These are phyloP conservation scores for Caretta caretta DNA, from an alignment of 2,113 vertebrate species.

Conservation along the genomic window DNA sequence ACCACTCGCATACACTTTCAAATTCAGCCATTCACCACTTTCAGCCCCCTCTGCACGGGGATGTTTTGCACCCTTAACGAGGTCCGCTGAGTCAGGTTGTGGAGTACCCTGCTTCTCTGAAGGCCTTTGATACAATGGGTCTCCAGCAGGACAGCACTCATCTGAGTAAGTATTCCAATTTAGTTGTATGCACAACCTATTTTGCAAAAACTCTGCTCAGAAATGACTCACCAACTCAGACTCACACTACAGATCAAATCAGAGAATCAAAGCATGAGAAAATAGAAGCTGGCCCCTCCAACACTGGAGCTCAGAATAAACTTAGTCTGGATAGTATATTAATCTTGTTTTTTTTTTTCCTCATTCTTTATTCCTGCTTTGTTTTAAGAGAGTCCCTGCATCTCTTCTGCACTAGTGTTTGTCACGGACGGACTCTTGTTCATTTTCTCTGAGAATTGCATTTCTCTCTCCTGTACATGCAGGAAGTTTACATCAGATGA, in stretches of 20 bases:
- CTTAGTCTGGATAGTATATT: not conserved
- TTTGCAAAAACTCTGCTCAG: not conserved
- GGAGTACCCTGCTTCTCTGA: not conserved
- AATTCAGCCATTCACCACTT: not conserved
- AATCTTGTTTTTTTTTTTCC: not conserved
- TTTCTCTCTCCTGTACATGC: not conserved
- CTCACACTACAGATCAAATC: not conserved
- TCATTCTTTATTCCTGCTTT: not conserved
- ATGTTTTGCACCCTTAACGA: not conserved
- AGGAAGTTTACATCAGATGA: not conserved
- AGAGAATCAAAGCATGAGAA: not conserved
- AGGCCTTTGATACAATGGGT: accelerated
- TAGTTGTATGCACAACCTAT: not conserved
- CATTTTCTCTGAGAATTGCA: not conserved
- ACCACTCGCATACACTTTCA: not conserved
- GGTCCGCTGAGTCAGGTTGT: not conserved
- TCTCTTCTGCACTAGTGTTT: not conserved
- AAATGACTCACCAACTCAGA: not conserved
- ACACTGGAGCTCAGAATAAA: not conserved
- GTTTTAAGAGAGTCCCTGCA: not conserved
- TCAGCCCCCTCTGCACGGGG: not conserved
- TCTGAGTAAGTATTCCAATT: not conserved
- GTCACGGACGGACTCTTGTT: not conserved
- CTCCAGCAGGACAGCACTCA: not conserved
- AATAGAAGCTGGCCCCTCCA: not conserved